Evolutionary conservation across 1,140 invertebrate genomes (phyloP), one percentile per base, ranked within the genome.

Genomic region (Drosophila funebris): DNA sequence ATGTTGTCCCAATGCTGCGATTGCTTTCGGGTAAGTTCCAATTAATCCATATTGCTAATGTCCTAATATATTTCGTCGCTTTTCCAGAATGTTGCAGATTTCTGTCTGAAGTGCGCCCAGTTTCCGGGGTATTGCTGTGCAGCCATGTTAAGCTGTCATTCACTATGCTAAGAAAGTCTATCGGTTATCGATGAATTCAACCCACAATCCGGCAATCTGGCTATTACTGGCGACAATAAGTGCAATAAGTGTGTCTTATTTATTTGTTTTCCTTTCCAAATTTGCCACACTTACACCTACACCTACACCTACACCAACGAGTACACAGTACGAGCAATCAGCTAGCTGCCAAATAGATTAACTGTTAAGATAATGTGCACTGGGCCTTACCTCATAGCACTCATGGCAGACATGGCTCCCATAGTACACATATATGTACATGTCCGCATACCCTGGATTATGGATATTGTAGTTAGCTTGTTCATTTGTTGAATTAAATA

Each of bases 81-180:
- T n/a, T 1, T 60, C 8, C 41, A 76, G 74, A 48, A 63, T 16
- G 20, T n/a, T 6, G 37, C 57, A 2, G 63, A 76, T 0, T 68
- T 76, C 24, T 69, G 53, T 29, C n/a, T 73, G 29, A 76, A 76
- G 16, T 76, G 70, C 9, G 31, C 33, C 1, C 74, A 73, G 18
- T 76, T 76, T 50, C 74, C 74, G 4, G 74, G 74, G 2, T 76
- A 73, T 33, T 76, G 70, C 36, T 53, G 44, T 16, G 70, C 70
- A 1, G 63, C 63, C 57, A 76, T 76, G 74, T 22, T 76, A 7
- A 73, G 18, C 1, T 73, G 74, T 16, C 70, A 76, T 37, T 62
- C 70, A 22, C 7, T 76, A 13, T 73, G 48, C 9, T 72, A 31
- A n/a, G n/a, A n/a, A n/a, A n/a, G n/a, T n/a, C n/a, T n/a, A 27